Percentiles rank a stretch among this genome's conserved stretches.
Conservation (phyloP, 2,113 vertebrate species). For the Typhlomys cinereus region DNA sequence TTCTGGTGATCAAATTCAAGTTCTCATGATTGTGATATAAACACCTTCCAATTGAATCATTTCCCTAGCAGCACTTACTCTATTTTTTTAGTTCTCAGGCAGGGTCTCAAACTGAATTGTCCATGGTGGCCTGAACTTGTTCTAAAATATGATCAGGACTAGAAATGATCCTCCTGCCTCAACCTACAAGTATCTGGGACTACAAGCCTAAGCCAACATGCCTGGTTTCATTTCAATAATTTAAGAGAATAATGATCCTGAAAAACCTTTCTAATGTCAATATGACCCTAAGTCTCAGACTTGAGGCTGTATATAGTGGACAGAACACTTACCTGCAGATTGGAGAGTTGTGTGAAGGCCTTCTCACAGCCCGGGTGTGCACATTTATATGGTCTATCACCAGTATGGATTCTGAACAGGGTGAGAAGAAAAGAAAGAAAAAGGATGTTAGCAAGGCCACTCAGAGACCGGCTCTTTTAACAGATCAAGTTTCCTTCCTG, state of each 20-base stretch:
- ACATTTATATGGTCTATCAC: conserved; percentile 97
- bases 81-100: background rate
- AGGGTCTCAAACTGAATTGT: background rate
- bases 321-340: conserved; percentile 91
- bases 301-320: background rate
- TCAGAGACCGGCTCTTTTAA: background rate
- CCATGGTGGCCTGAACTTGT: background rate
- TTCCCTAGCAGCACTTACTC: background rate
- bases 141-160: background rate
- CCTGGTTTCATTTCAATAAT: background rate
- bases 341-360: conserved; percentile 98
- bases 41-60: background rate
- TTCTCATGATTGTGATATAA: background rate
- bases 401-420: conserved; percentile 95
- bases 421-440: conserved; percentile 72
- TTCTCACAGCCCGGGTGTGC: conserved; percentile 97
- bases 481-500: background rate
- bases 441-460: conserved; percentile 13
- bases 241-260: background rate
- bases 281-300: background rate
- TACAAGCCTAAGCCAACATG: background rate
- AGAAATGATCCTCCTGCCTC: background rate
- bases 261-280: background rate
- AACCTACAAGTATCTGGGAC: background rate
- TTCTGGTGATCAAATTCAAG: background rate